Conservation (phyloP, 1,140 invertebrate species). For the Polypedilum pembai region DNA sequence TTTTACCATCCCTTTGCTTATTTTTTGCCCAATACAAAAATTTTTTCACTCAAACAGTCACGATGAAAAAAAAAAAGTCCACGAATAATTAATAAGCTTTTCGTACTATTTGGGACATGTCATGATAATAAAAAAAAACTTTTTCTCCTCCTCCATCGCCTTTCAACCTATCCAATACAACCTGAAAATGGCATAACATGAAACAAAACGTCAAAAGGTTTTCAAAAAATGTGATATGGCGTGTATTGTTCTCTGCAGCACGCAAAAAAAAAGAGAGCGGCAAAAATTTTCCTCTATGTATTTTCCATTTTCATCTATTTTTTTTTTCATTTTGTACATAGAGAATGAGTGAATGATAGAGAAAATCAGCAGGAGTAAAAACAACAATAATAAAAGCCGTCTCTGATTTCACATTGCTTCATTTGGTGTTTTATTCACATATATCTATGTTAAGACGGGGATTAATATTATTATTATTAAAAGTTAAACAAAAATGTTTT, state of each 20-base stretch:
- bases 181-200: conserved; percentile 16
- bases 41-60: too few relatives aligned
- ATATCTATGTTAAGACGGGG: too few relatives aligned
- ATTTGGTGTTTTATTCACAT: neutral
- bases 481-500: too few relatives aligned
- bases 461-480: too few relatives aligned
- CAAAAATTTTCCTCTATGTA: too few relatives aligned
- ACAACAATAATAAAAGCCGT: neutral
- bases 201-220: conserved; percentile 18
- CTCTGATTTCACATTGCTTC: conserved; percentile 5
- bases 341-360: too few relatives aligned
- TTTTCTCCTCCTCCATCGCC: neutral
- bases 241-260: conserved; percentile 16
- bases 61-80: neutral
- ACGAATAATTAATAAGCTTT: conserved; percentile 7
- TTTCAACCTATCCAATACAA: neutral
- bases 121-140: conserved; percentile 9
- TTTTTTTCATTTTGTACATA: too few relatives aligned
- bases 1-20: too few relatives aligned
- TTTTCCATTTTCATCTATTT: too few relatives aligned
- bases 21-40: too few relatives aligned
- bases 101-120: conserved; percentile 4
- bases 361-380: neutral
- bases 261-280: neutral
- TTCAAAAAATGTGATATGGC: conserved; percentile 18